Percentiles rank a stretch among this genome's conserved stretches.
These are phyloP conservation scores for Sakesphorus luctuosus DNA, from an alignment of 2,113 vertebrate species.

Conservation along the genomic window DNA sequence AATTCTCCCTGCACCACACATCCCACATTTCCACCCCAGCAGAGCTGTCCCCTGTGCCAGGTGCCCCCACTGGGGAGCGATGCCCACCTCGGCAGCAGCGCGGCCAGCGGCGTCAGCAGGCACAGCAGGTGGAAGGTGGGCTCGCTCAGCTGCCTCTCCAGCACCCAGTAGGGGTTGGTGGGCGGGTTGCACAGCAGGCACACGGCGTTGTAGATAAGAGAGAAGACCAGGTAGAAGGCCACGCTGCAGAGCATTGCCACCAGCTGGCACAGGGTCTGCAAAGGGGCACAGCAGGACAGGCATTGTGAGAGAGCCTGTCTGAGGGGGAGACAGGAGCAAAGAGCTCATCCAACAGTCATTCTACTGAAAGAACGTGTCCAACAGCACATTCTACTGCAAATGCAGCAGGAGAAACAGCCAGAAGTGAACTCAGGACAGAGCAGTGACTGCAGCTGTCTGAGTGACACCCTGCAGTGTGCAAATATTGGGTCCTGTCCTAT, in stretches of 20 bases:
- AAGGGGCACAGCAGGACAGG: background rate
- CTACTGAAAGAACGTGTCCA: background rate
- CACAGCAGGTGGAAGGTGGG: slow-evolving; percentile 89
- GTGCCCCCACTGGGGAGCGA: too few relatives aligned
- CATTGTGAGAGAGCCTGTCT: background rate
- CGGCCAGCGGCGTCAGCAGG: slow-evolving; percentile 81
- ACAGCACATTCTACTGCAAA: background rate
- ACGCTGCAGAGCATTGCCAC: slow-evolving; percentile 83
- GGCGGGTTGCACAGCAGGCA: slow-evolving; percentile 89
- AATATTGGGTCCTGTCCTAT: background rate
- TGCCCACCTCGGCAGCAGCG: slow-evolving; percentile 90
- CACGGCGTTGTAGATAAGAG: slow-evolving; percentile 79
- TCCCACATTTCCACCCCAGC: background rate
- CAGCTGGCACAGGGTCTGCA: slow-evolving; percentile 86
- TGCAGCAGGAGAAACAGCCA: background rate
- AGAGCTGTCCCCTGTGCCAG: background rate
- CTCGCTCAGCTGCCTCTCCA: slow-evolving; percentile 85
- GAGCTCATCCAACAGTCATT: background rate
- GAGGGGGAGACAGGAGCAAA: background rate
- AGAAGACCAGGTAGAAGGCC: slow-evolving; percentile 79
- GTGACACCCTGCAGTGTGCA: background rate
- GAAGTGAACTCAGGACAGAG: background rate
- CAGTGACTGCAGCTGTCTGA: background rate
- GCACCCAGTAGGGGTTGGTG: slow-evolving; percentile 86
- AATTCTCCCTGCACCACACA: background rate